Evolutionary conservation across 2,113 vertebrate genomes (phyloP), one percentile per base, ranked within the genome.

Genomic region (Bufo gargarizans): DNA sequence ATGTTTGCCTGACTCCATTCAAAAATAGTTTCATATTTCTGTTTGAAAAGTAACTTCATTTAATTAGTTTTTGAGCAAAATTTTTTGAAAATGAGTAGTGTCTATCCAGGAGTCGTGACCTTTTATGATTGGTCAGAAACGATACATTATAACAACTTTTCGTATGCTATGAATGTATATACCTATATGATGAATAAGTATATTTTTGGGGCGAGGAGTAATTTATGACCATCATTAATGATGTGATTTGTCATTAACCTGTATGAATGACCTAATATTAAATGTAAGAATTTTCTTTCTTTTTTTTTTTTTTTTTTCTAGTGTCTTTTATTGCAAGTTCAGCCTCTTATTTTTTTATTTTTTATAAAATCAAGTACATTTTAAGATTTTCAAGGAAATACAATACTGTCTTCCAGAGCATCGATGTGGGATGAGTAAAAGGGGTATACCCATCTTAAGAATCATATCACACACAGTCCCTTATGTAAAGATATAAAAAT

Each of bases 161-260:
- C n/a, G 59, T 65, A 82, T 20, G 8, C 5, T 45, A 82, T 45
- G 59, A 45, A 63, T 49, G 43, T 82, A 65, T 63, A 82, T 47
- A 82, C 47, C n/a, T 53, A 7, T 50, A 14, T 49, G 49, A 14
- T 22, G 81, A 53, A 53, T 14, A 16, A 7, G 56, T n/a, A 9
- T 61, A 20, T 47, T 33, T 33, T 1, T 16, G 77, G 53, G 22
- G 77, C 1, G 77, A 13, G 47, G 47, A 13, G 47, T 83, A 69
- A 50, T 22, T 69, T 69, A 83, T 83, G 11, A 83, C 6, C 81
- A 65, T 83, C n/a, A 71, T 33, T 22, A 9, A 4, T 69, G 82
- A 71, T 67, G 63, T 71, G 65, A 84, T 84, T 55, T 83, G 9
- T 82, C 11, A 55, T 49, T 69, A 84, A 84, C n/a, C 63, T 33